phyloP scores from a whole-genome alignment of 1,140 invertebrate genomes.

The Telenomus remus region DNA sequence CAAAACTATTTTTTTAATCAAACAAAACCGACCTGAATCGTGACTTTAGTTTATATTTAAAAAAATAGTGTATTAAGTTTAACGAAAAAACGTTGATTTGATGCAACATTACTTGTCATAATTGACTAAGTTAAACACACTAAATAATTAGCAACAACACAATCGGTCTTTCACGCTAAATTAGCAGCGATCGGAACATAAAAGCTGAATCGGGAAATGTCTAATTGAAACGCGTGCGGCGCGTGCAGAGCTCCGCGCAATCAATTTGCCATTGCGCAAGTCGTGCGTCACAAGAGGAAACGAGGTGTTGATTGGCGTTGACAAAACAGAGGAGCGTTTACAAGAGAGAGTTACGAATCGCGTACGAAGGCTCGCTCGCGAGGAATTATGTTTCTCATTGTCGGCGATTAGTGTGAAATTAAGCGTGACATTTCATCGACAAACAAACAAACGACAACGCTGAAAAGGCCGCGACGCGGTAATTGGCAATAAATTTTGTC shows the following conservation, averaged over 20 bases:
- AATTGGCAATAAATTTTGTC: conserved; percentile 27
- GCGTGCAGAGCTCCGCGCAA: conserved; percentile 20
- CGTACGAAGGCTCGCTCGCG: conserved; percentile 13
- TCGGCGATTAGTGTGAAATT: conserved; percentile 48
- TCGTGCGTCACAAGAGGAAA: conserved; percentile 1
- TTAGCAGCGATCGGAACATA: too few relatives aligned
- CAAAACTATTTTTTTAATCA: too few relatives aligned
- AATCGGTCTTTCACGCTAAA: too few relatives aligned
- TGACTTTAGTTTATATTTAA: too few relatives aligned
- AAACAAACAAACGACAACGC: conserved; percentile 17
- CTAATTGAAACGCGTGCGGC: conserved; percentile 5
- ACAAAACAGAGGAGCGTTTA: conserved; percentile 42
- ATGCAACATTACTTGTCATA: too few relatives aligned
- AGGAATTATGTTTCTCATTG: conserved; percentile 13
- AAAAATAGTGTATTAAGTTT: too few relatives aligned
- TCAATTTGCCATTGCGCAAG: conserved; percentile 43
- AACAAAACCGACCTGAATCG: too few relatives aligned
- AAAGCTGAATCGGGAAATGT: conserved; percentile 13
- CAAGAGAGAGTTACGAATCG: conserved; percentile 3
- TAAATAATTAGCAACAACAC: too few relatives aligned
- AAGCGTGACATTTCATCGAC: conserved; percentile 25
- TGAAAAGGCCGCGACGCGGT: background rate
- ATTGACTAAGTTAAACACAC: too few relatives aligned
- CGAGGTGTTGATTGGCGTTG: conserved; percentile 13
- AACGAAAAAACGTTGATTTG: too few relatives aligned